A percentile compares a stretch with the other conserved stretches of the same genome.
Evolutionary conservation across 1,140 invertebrate genomes (phyloP).

Genomic region (Monomorium pharaonis): DNA sequence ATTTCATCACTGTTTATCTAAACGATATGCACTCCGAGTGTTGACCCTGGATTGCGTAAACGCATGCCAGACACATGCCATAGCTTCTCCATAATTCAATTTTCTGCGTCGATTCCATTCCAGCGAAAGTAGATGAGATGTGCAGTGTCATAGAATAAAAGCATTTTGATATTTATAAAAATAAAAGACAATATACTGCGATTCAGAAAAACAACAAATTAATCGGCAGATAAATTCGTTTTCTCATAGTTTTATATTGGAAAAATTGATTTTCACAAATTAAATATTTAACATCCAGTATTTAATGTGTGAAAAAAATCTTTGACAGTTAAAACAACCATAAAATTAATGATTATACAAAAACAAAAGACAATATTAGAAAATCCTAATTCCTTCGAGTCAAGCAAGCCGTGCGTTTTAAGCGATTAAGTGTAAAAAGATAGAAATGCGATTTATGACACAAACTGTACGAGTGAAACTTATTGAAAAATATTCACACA

Average conservation of each 20-base stretch:
- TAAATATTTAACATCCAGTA: neutral
- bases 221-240: neutral
- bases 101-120: conserved; percentile 35
- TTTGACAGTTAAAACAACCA: neutral
- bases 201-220: neutral
- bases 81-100: conserved; percentile 19
- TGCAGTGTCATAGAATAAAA: neutral
- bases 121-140: conserved; percentile 14
- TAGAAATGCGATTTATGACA: neutral
- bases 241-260: neutral
- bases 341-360: neutral
- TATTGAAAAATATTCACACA: neutral
- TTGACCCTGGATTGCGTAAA: conserved; percentile 75
- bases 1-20: conserved; percentile 74
- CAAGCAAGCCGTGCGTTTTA: neutral
- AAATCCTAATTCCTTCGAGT: neutral
- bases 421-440: neutral
- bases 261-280: neutral
- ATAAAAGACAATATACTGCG: neutral
- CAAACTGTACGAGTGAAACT: neutral
- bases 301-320: neutral
- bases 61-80: conserved; percentile 5
- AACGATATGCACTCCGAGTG: conserved; percentile 70
- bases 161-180: neutral
- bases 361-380: neutral